Conservation (phyloP, 2,888 invertebrate genomes). For the Aspidiotus destructor region DNA sequence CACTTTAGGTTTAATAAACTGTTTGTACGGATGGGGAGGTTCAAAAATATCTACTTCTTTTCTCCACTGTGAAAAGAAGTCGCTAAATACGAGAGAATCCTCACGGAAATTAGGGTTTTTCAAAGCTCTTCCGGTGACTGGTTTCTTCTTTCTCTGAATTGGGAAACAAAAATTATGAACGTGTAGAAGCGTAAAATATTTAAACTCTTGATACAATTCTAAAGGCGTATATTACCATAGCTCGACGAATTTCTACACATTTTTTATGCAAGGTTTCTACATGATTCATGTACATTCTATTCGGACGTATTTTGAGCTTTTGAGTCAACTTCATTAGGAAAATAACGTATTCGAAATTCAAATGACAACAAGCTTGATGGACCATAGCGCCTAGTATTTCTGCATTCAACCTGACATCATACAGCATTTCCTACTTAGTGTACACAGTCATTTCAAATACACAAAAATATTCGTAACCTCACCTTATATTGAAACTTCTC, state of each 20-base stretch:
- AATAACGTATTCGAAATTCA: conserved; percentile 56
- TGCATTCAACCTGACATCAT: conserved; percentile 52
- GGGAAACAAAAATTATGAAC: background rate
- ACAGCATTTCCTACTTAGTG: conserved; percentile 5
- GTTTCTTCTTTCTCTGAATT: conserved; percentile 26
- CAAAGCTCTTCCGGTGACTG: conserved; percentile 9
- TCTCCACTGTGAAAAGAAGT: conserved; percentile 35
- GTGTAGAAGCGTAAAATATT: background rate
- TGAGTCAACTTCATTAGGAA: conserved; percentile 58
- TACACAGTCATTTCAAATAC: conserved; percentile 3
- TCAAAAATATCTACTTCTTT: conserved; percentile 39
- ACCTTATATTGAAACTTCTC: conserved; percentile 41
- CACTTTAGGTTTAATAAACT: conserved; percentile 37
- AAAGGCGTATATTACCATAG: too few relatives aligned
- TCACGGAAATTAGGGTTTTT: conserved; percentile 31
- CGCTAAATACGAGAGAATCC: conserved; percentile 33
- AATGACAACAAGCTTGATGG: conserved; percentile 51
- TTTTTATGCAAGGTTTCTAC: conserved; percentile 54
- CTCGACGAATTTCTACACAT: conserved; percentile 45
- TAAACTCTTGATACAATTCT: too few relatives aligned
- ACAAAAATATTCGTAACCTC: conserved; percentile 33
- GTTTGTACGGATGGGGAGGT: conserved; percentile 42
- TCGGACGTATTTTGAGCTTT: conserved; percentile 53
- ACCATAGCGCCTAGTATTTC: conserved; percentile 67
- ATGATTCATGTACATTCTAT: conserved; percentile 51